Evolutionary conservation across 35 echinoderm and acorn worm species (phyloP).

Genomic region (Eucidaris tribuloides): DNA sequence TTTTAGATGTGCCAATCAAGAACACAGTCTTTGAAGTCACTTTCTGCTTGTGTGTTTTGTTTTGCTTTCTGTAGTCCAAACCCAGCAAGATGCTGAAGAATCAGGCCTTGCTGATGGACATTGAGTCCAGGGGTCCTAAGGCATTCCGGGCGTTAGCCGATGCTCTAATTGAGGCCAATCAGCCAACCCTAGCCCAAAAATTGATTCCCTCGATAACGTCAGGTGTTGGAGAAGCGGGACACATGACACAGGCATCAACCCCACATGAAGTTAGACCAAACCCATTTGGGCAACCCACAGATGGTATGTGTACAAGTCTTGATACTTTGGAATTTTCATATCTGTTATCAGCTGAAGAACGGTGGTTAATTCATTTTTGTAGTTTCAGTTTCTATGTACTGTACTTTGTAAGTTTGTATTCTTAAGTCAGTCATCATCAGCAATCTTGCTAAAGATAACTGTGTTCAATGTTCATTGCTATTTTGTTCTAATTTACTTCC

Average conservation of each 20-base stretch:
- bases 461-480: too few species aligned
- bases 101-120: constrained; percentile 45
- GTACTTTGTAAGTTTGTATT: too few species aligned
- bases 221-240: too few species aligned
- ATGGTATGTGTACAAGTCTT: background rate
- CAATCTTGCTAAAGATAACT: too few species aligned
- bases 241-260: background rate
- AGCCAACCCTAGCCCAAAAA: constrained; percentile 44
- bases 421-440: too few species aligned
- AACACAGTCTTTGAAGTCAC: background rate
- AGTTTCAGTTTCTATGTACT: too few species aligned
- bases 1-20: background rate
- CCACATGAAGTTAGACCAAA: background rate
- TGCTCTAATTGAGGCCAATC: constrained; percentile 43
- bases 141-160: constrained; percentile 57
- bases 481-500: too few species aligned
- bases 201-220: constrained; percentile 26
- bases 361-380: background rate
- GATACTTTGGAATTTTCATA: background rate
- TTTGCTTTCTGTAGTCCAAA: constrained; percentile 46
- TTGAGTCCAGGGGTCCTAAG: constrained; percentile 78
- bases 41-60: background rate
- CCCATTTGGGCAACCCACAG: background rate
- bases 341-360: background rate
- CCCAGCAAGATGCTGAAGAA: constrained; percentile 15